Conservation (phyloP, 1,140 invertebrate species). For the Anastrepha ludens region DNA sequence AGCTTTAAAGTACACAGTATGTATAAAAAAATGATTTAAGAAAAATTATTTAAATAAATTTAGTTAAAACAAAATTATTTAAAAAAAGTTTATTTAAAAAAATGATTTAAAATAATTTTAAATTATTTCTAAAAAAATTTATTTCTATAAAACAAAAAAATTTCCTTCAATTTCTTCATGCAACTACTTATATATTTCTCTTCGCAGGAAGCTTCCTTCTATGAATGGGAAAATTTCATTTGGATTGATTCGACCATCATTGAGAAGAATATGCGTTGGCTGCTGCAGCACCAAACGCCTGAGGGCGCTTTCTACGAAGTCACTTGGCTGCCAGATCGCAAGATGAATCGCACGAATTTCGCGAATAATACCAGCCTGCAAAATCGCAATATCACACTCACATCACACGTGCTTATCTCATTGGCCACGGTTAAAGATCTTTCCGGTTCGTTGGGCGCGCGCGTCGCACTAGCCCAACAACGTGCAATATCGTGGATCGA, state of each 20-base stretch:
- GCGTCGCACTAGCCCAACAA: constrained; percentile 82
- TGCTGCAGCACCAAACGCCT: constrained; percentile 85
- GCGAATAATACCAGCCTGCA: constrained; percentile 75
- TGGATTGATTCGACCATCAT: constrained; percentile 92
- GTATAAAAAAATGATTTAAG: too few species aligned
- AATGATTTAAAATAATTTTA: too few species aligned
- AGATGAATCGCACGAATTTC: constrained; percentile 83
- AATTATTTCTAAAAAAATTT: too few species aligned
- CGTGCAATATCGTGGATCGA: constrained; percentile 89
- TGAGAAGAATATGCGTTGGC: constrained; percentile 84
- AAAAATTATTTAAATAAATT: too few species aligned
- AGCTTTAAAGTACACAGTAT: too few species aligned
- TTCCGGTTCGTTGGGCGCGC: constrained; percentile 82
- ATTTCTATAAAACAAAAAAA: too few species aligned
- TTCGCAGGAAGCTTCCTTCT: constrained; percentile 85
- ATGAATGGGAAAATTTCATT: constrained; percentile 94
- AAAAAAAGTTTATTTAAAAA: too few species aligned
- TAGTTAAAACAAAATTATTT: too few species aligned
- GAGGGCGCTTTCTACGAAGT: constrained; percentile 91
- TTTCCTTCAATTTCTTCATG: too few species aligned
- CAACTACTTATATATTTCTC: neutral
- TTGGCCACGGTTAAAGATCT: constrained; percentile 88
- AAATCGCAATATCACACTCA: constrained; percentile 88
- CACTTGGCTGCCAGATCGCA: constrained; percentile 86
- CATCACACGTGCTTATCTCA: constrained; percentile 91